phyloP scores from a whole-genome alignment of 2,888 invertebrate genomes.

The Actias luna region DNA sequence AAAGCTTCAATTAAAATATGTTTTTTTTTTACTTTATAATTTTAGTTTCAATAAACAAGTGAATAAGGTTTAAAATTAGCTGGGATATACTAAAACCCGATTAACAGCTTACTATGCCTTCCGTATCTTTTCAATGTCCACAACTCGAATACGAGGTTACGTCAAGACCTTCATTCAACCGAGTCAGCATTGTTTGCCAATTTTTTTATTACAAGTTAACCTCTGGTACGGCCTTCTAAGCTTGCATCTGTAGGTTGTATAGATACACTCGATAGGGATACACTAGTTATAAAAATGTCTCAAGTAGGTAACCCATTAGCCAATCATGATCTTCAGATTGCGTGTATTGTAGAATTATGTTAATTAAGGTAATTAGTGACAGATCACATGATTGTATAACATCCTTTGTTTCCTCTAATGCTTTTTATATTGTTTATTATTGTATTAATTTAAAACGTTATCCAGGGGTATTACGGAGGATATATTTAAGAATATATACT shows the following conservation, averaged over 20 bases:
- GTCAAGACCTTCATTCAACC: conserved; percentile 4
- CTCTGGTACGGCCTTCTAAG: background rate
- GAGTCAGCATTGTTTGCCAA: conserved; percentile 10
- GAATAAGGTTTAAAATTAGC: background rate
- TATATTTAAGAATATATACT: background rate
- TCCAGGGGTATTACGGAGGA: background rate
- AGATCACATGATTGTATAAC: background rate
- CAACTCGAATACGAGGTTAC: conserved; percentile 8
- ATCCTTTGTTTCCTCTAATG: background rate
- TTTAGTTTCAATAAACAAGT: background rate
- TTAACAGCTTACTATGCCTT: background rate
- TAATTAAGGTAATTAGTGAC: background rate
- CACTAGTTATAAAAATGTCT: background rate
- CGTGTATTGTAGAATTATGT: background rate
- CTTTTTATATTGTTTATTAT: background rate
- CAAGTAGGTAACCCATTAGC: background rate
- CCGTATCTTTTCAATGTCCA: conserved; percentile 1
- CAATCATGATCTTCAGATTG: background rate
- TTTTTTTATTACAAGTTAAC: background rate
- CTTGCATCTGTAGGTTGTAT: background rate
- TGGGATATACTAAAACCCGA: background rate
- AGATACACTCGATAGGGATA: background rate
- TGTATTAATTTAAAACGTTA: background rate
- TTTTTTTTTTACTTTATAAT: background rate
- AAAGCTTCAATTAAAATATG: background rate